Evolutionary conservation across 2,797 vertebrate species (phyloP), one percentile per base, ranked within the genome.

Genomic region (Rhinogobio ventralis): DNA sequence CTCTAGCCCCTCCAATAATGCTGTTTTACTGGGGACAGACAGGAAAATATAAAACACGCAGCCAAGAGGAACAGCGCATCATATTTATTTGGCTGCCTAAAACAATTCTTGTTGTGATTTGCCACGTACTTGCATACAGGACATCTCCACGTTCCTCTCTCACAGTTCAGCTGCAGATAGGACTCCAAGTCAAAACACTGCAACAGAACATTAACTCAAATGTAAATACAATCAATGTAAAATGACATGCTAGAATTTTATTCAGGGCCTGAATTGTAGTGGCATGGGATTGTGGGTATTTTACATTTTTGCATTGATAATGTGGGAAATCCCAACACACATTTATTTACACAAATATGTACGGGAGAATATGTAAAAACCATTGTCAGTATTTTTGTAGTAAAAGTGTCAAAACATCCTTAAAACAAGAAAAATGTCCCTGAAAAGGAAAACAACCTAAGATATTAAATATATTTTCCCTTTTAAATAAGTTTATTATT

Each of bases 181-280:
- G 98, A 99, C 94, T 99, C 98, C 93, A 99, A 94, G 92, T 99
- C 98, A 89, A 99, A 99, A 93, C 98, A 99, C 98, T 99, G 92
- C 1, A 87, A 73, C 60, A 55, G 51, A 89, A 79, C 79, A 74
- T 79, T 3, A 64, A 14, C 25, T 15, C 19, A 23, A 57, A 15
- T 55, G 20, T 36, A 55, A 75, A 55, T 55, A 55, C 11, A 75
- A 36, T 75, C 11, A 62, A 62, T 15, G 6, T 17, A 64, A 64
- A 64, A 30, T 3, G 17, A 30, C 62, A 64, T 2, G 60, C n/a
- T 15, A 62, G 2, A 7, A 62, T 28, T 62, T 15, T 62, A 62
- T 15, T 7, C 6, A 28, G 23, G 55, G 60, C 0, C n/a, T 60
- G 39, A 69, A 69, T 42, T 14, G 11, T 42, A 71, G 68, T 15